Conservation (phyloP, 2,113 vertebrate genomes). For the Cacatua alba region DNA sequence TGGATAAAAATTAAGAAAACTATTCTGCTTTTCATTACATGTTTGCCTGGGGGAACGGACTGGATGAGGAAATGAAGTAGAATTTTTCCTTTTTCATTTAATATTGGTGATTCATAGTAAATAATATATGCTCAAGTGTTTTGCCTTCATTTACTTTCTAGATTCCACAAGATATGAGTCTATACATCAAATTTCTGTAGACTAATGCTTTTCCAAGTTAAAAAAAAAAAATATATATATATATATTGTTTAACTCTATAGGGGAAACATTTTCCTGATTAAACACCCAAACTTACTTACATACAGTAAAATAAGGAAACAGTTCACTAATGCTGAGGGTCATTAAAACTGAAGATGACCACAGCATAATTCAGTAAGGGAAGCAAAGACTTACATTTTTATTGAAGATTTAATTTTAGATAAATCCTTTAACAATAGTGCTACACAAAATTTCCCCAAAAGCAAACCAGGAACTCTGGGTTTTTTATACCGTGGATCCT, state of each 20-base stretch:
- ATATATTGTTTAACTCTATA: not conserved
- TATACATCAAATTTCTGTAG: constrained; percentile 30
- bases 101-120: constrained; percentile 19
- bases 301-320: not conserved
- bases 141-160: constrained; percentile 12
- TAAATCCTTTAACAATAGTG: not conserved
- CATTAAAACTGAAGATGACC: not conserved
- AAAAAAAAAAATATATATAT: not conserved
- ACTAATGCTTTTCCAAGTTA: not conserved
- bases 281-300: not conserved
- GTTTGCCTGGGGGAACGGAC: not conserved
- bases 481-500: not conserved
- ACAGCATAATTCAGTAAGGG: not conserved
- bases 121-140: constrained; percentile 18
- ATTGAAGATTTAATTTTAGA: not conserved
- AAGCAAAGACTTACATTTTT: not conserved
- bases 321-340: not conserved
- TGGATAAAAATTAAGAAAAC: constrained; percentile 50
- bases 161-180: constrained; percentile 34
- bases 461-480: not conserved
- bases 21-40: constrained; percentile 16
- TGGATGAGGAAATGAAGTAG: not conserved
- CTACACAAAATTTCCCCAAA: not conserved
- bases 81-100: not conserved
- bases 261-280: not conserved